Conservation (phyloP, 2,888 invertebrate species). For the Chelonus formosanus region DNA sequence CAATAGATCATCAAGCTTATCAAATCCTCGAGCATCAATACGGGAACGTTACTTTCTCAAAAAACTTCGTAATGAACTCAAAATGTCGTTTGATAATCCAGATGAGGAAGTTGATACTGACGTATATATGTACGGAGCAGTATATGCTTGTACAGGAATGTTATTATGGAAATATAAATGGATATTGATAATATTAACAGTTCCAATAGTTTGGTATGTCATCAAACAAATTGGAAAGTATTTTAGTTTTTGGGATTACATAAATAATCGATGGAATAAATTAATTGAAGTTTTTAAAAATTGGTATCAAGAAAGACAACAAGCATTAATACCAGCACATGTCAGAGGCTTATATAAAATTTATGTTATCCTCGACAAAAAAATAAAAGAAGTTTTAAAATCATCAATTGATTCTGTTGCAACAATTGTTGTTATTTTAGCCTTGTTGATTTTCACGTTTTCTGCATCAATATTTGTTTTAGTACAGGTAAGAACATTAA, state of each 20-base stretch:
- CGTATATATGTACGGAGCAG: constrained; percentile 76
- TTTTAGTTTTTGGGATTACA: constrained; percentile 64
- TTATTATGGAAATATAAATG: constrained; percentile 88
- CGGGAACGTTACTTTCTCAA: constrained; percentile 55
- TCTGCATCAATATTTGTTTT: constrained; percentile 84
- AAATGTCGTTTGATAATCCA: constrained; percentile 54
- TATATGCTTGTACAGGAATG: constrained; percentile 85
- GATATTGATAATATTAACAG: constrained; percentile 78
- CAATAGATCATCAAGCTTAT: constrained; percentile 36
- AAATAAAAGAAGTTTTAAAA: constrained; percentile 73
- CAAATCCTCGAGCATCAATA: constrained; percentile 33
- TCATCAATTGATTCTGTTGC: constrained; percentile 87
- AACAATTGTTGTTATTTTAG: constrained; percentile 84
- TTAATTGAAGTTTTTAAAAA: constrained; percentile 62
- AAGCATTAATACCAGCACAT: constrained; percentile 79
- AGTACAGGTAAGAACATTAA: constrained; percentile 73
- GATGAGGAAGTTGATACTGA: constrained; percentile 55
- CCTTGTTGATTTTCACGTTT: constrained; percentile 81
- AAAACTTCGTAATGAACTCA: constrained; percentile 54
- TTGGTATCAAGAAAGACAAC: constrained; percentile 75
- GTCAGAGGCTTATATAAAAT: constrained; percentile 80
- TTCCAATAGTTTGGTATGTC: constrained; percentile 79
- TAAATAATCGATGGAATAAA: constrained; percentile 58
- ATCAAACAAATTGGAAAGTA: constrained; percentile 67
- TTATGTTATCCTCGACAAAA: constrained; percentile 71